Base-by-base conservation (phyloP, 2,888 invertebrate species). In the Bruchidius siliquastri region DNA sequence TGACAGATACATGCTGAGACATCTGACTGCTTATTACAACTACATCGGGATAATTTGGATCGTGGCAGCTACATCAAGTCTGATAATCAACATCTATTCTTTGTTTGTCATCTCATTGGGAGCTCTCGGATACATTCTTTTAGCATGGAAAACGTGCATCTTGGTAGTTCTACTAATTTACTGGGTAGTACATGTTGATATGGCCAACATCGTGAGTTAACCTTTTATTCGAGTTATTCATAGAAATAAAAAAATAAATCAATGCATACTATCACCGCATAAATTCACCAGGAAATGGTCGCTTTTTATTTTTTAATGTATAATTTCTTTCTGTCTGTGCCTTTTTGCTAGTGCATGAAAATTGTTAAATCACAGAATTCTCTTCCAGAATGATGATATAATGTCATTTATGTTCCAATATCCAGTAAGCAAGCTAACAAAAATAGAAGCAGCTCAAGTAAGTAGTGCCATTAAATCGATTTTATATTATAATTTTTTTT, bases 381-480 rank as follows among this genome's bases (percentile, higher is more conserved):
- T 68, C 18, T 82, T 83, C 30, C 76, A 84, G 84, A 80, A 79
- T 72, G 78, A 82, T 69, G 81, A 82, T 32, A 77, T 83, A 4
- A 75, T 80, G 71, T 80, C 81, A 21, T 83, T 80, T 73, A 72
- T 84, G 30, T 83, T 81, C 76, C 78, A 80, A 72, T 83, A 79
- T 78, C 83, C 83, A 2, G 81, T 83, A 73, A 83, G 82, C 74
- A 82, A 80, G 74, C 74, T 84, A 67, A 79, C 76, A n/a, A 76
- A 79, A 18, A 74, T 79, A 18, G 84, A 84, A 74, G 81, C 81
- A 18, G 77, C 80, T 10, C 82, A 83, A 79, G 82, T 82, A 71
- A 75, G 76, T 72, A 49, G 0, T 49, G 49, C 18, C 49, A 49
- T 49, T 49, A 49, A 49, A 49, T 49, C 13, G 13, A 8, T 13